Conservation (phyloP, 2,113 vertebrate species). For the Cathartes aura region DNA sequence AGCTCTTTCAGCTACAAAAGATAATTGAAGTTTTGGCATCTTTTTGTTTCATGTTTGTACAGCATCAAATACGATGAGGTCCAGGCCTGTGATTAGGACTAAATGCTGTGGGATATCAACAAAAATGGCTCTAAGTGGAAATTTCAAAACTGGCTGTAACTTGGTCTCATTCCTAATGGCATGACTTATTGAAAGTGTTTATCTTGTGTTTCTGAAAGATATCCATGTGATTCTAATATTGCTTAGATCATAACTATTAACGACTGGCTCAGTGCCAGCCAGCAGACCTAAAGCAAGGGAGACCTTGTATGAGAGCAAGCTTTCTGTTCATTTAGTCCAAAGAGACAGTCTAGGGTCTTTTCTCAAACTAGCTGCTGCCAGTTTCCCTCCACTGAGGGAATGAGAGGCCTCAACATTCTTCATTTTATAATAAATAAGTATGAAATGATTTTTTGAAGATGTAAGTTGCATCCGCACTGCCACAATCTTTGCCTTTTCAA, state of each 20-base stretch:
- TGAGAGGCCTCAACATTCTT: background rate
- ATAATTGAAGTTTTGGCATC: background rate
- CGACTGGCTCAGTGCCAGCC: background rate
- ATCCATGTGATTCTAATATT: background rate
- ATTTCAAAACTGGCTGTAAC: background rate
- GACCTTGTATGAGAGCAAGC: background rate
- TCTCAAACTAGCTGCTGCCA: background rate
- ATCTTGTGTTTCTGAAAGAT: background rate
- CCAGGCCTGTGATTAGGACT: background rate
- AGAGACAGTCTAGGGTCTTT: background rate
- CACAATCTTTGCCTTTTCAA: background rate
- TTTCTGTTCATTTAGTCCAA: background rate
- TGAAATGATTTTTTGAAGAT: background rate
- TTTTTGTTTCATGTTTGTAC: background rate
- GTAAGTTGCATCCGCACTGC: background rate
- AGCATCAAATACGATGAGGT: background rate
- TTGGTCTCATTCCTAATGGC: background rate
- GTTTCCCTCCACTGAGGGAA: background rate
- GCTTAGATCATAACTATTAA: background rate
- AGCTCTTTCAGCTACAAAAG: background rate
- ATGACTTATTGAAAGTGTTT: background rate
- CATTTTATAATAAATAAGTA: background rate
- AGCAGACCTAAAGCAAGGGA: background rate
- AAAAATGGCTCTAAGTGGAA: background rate
- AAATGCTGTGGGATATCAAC: background rate